Base-by-base conservation (phyloP, 2,888 invertebrate genomes). In the Temnothorax rugatulus region DNA sequence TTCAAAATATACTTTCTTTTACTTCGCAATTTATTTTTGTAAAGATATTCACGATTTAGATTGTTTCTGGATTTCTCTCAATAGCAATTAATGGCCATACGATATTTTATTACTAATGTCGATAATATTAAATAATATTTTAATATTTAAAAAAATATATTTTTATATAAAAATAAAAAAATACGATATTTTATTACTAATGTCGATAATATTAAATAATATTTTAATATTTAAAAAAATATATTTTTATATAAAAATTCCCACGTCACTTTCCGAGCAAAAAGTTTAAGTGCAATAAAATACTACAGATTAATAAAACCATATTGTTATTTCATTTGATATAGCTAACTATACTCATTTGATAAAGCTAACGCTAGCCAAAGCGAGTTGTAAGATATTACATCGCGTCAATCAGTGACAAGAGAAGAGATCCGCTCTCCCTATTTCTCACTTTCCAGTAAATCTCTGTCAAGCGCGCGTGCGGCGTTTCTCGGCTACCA, bases 401-500 rank as follows among this genome's bases (percentile, higher is more conserved):
- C n/a, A 74, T 1, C 18, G 25, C 18, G 54, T 57, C 7, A 44
- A 64, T 50, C 21, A 4, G 34, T 13, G 21, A 57, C 21, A 79
- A 57, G 44, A 69, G 57, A 68, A 73, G 85, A 82, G 75, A 87
- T 83, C 57, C 63, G 68, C 69, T 88, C 50, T 75, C 21, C 61
- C 15, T 57, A 57, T 57, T 57, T 57, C 57, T 71, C 57, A 18
- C 44, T 73, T 38, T 82, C 61, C 25, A 52, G 34, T 83, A 87
- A 85, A 85, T 89, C 83, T 81, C 83, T 64, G 77, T 82, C 81
- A 84, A 88, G 61, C 77, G 50, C 59, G 54, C 54, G 54, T 38
- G 34, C 61, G 57, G 59, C 64, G 64, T 52, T 44, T 77, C 59
- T 50, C 63, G 44, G 77, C 68, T 76, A 85, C 73, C 41, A 66